A percentile compares a stretch with the other conserved stretches of the same genome.
Conservation (phyloP, 2,113 vertebrate genomes). For the Raja brachyura region DNA sequence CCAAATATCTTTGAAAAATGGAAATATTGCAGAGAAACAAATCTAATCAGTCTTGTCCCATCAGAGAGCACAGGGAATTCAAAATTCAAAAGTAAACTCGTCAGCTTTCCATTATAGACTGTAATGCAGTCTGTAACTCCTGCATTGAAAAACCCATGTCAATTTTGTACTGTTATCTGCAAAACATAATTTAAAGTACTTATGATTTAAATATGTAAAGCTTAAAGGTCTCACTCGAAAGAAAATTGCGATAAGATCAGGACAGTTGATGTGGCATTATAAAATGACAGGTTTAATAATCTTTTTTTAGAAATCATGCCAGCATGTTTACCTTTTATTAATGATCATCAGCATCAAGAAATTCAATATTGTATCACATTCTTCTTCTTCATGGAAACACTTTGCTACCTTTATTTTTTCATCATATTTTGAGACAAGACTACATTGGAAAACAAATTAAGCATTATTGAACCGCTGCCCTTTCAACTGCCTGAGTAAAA, state of each 20-base stretch:
- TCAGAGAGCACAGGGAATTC: background rate
- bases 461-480: background rate
- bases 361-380: background rate
- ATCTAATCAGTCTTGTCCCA: background rate
- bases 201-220: background rate
- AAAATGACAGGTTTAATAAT: background rate
- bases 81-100: background rate
- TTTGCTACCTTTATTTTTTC: background rate
- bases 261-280: background rate
- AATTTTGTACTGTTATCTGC: background rate
- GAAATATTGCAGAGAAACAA: background rate
- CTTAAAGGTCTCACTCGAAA: background rate
- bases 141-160: background rate
- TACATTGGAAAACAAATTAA: background rate
- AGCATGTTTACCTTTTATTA: background rate
- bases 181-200: background rate
- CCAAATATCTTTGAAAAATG: background rate
- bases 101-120: background rate
- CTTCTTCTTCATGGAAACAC: slow-evolving; percentile 6
- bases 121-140: background rate
- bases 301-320: background rate
- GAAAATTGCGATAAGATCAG: background rate
- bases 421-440: background rate
- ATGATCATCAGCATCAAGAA: background rate
- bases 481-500: background rate